A percentile compares a stretch with the other conserved stretches of the same genome.
Evolutionary conservation across 2,888 invertebrate genomes (phyloP).

Genomic region (Leuctra nigra): DNA sequence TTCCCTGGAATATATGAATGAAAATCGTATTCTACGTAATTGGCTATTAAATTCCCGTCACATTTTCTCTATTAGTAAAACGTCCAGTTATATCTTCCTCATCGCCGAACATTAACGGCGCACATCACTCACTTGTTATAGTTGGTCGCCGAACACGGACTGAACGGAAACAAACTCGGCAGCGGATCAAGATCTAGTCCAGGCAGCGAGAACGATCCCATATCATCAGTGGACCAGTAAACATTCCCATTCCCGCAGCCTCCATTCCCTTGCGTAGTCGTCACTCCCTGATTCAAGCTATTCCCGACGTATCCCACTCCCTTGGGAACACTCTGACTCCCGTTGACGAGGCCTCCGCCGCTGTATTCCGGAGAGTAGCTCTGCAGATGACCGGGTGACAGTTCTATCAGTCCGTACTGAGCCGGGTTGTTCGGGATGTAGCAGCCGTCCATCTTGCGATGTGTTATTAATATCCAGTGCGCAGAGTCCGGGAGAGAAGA

Average conservation of each 20-base stretch:
- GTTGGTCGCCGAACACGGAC: conserved; percentile 68
- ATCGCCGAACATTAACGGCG: too few relatives aligned
- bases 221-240: conserved; percentile 67
- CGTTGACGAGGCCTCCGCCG: conserved; percentile 39
- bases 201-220: conserved; percentile 78
- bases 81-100: too few relatives aligned
- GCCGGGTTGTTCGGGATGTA: conserved; percentile 33
- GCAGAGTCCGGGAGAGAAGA: background rate
- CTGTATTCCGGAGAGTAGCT: conserved; percentile 13
- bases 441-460: conserved; percentile 32
- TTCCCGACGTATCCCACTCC: too few relatives aligned
- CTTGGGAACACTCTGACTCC: background rate
- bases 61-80: too few relatives aligned
- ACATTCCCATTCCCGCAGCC: conserved; percentile 41
- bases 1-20: too few relatives aligned
- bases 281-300: background rate
- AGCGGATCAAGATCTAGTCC: conserved; percentile 80
- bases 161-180: conserved; percentile 80
- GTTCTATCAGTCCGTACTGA: conserved; percentile 28
- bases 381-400: conserved; percentile 18
- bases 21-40: too few relatives aligned
- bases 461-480: background rate
- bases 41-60: too few relatives aligned
- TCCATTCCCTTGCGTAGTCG: conserved; percentile 33
- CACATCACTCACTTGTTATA: conserved; percentile 69